phyloP scores from a whole-genome alignment of 2,113 vertebrate genomes.

The Penelope pileata region DNA sequence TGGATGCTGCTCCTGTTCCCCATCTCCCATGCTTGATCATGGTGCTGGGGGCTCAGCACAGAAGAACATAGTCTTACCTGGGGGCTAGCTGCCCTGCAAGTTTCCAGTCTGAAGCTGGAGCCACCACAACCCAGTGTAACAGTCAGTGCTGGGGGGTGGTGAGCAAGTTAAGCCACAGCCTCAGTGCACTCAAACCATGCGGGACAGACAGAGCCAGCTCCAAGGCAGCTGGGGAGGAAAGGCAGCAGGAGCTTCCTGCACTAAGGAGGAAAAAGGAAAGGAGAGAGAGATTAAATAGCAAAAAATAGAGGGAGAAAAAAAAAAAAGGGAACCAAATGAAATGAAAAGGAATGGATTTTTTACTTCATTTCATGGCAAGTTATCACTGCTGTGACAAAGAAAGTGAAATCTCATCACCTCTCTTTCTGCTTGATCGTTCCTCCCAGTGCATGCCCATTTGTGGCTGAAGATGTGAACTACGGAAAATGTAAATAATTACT shows the following conservation, averaged over 20 bases:
- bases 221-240: not conserved
- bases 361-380: not conserved
- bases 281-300: not conserved
- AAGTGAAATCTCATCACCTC: not conserved
- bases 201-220: not conserved
- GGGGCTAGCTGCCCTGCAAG: not conserved
- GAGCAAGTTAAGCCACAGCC: not conserved
- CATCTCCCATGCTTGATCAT: rapidly evolving
- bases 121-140: not conserved
- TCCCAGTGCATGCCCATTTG: not conserved
- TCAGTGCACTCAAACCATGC: rapidly evolving
- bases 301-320: not conserved
- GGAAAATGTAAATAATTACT: not conserved
- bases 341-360: not conserved
- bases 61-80: not conserved
- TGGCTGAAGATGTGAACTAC: not conserved
- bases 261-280: not conserved
- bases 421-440: not conserved
- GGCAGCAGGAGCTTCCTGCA: not conserved
- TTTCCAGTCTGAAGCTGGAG: not conserved
- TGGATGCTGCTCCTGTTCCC: not conserved
- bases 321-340: not conserved
- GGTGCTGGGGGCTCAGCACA: rapidly evolving
- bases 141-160: not conserved
- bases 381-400: not conserved